These are phyloP conservation scores for Anthophora plumipes DNA, from an alignment of 2,888 invertebrate species.

Conservation along the genomic window DNA sequence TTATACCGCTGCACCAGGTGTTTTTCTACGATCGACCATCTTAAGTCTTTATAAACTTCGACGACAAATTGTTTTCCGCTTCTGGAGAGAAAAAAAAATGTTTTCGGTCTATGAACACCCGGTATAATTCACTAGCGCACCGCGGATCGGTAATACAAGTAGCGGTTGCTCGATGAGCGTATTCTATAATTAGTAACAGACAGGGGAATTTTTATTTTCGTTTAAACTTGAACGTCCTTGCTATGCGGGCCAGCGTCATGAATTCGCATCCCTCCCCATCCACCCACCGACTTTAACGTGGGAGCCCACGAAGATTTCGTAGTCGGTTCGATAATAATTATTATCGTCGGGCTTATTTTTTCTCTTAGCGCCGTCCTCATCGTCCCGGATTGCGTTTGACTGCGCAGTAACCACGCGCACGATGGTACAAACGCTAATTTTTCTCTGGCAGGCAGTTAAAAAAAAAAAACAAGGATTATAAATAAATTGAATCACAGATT, in stretches of 20 bases:
- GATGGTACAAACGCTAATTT: constrained; percentile 63
- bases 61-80: not conserved
- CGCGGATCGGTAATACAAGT: constrained; percentile 73
- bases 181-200: constrained; percentile 83
- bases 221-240: constrained; percentile 84
- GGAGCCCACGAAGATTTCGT: constrained; percentile 50
- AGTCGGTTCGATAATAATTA: constrained; percentile 71
- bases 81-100: too few relatives aligned
- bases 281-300: constrained; percentile 32
- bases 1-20: constrained; percentile 20
- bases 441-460: constrained; percentile 51
- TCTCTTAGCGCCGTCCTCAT: constrained; percentile 70
- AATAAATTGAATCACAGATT: constrained; percentile 62
- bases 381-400: constrained; percentile 32
- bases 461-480: constrained; percentile 63
- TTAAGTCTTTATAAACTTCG: too few relatives aligned
- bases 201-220: constrained; percentile 82
- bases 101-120: constrained; percentile 14
- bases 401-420: constrained; percentile 42
- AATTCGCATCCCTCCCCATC: constrained; percentile 48
- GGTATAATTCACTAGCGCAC: constrained; percentile 38
- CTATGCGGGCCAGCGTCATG: constrained; percentile 53
- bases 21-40: not conserved
- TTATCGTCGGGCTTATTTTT: constrained; percentile 76
- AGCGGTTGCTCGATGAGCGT: constrained; percentile 71